phyloP scores from a whole-genome alignment of 2,888 invertebrate genomes.

The Bellardia pandia region DNA sequence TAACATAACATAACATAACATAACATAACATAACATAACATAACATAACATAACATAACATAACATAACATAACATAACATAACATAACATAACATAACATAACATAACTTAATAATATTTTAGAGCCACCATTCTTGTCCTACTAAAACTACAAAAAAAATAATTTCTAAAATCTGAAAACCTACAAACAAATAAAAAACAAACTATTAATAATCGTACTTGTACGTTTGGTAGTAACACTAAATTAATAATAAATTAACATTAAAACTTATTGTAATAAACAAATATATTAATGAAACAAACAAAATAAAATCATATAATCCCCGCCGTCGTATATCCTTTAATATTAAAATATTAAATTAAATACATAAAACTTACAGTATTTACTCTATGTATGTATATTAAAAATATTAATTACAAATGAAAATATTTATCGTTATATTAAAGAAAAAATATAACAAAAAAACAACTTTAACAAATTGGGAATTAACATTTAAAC shows the following conservation, averaged over 20 bases:
- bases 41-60: no score
- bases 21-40: no score
- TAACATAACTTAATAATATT: conserved; percentile 7
- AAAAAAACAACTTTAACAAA: conserved; percentile 37
- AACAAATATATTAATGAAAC: conserved; percentile 45
- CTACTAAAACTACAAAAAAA: not conserved
- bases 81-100: no score
- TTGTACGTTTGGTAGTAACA: conserved; percentile 9
- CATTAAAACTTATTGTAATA: conserved; percentile 27
- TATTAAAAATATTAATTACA: conserved; percentile 38
- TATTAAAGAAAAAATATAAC: conserved; percentile 21
- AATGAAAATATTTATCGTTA: conserved; percentile 9
- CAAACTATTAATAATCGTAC: not conserved
- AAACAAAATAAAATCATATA: conserved; percentile 77
- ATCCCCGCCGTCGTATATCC: conserved; percentile 83
- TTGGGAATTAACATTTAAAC: conserved; percentile 64
- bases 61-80: no score
- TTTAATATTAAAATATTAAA: conserved; percentile 65
- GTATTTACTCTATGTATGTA: conserved; percentile 60
- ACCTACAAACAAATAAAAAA: conserved; percentile 22
- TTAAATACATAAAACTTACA: conserved; percentile 60
- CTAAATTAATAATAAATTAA: not conserved
- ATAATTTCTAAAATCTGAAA: conserved; percentile 6
- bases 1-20: no score
- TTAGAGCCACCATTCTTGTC: conserved; percentile 34